Percentiles rank a stretch among this genome's conserved stretches.
Conservation (phyloP, 2,888 invertebrate genomes). For the Argyra leucocephala region DNA sequence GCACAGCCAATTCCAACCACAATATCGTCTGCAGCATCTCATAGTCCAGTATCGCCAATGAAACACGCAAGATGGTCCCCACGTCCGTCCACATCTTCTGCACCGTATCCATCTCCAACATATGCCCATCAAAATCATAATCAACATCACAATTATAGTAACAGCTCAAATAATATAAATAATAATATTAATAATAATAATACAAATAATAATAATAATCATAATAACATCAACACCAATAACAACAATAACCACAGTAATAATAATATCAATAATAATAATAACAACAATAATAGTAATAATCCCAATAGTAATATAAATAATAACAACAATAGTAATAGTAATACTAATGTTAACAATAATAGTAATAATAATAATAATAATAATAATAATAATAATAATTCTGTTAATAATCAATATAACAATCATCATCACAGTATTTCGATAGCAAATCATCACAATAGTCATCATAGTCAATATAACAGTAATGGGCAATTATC, state of each 20-base stretch:
- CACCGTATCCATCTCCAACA: conserved; percentile 39
- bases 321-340: conserved; percentile 32
- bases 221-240: conserved; percentile 35
- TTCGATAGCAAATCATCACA: conserved; percentile 36
- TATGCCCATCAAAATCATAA: conserved; percentile 39
- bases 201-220: conserved; percentile 27
- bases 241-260: conserved; percentile 26
- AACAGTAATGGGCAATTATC: conserved; percentile 22
- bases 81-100: conserved; percentile 52
- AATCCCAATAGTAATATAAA: no score
- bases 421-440: conserved; percentile 40
- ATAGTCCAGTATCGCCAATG: conserved; percentile 44
- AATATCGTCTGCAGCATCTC: conserved; percentile 26
- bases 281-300: conserved; percentile 26
- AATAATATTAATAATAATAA: conserved; percentile 26
- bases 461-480: conserved; percentile 17
- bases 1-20: conserved; percentile 25
- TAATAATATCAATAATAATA: conserved; percentile 29
- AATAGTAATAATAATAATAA: conserved; percentile 26
- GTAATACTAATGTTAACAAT: conserved; percentile 37
- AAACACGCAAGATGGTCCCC: conserved; percentile 63
- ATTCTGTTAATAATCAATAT: conserved; percentile 34
- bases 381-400: conserved; percentile 31
- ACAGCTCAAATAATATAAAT: conserved; percentile 22
- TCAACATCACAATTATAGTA: conserved; percentile 29